Percentiles rank a stretch among this genome's conserved stretches.
These are phyloP conservation scores for Choloepus didactylus DNA, from an alignment of 2,797 vertebrate genomes.

Conservation along the genomic window DNA sequence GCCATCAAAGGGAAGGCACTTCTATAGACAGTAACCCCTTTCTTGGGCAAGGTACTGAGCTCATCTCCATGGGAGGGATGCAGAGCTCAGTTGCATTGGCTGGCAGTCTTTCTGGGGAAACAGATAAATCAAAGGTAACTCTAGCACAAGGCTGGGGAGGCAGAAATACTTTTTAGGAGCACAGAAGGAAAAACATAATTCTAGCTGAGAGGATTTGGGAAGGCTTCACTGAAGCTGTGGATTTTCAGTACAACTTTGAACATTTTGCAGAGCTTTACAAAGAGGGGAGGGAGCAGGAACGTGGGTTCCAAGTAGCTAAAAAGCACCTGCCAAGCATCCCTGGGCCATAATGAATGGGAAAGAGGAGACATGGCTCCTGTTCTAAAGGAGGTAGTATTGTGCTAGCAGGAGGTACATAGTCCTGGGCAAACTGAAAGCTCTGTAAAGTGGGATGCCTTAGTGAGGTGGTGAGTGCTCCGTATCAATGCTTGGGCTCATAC, in stretches of 20 bases:
- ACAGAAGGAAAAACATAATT: neutral
- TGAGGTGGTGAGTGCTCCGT: neutral
- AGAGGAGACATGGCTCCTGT: neutral
- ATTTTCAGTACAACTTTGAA: neutral
- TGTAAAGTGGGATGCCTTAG: too few species aligned
- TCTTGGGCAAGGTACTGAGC: neutral
- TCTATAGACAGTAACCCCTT: neutral
- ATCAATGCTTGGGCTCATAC: neutral
- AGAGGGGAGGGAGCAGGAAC: neutral
- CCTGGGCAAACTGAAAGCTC: neutral
- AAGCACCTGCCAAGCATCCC: accelerated
- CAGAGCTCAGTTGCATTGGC: neutral
- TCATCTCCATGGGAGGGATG: neutral
- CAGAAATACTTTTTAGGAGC: neutral
- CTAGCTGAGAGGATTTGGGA: neutral
- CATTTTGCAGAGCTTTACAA: neutral
- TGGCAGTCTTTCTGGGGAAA: conserved; percentile 2
- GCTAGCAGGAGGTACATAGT: neutral
- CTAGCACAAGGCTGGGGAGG: neutral
- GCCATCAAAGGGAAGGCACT: neutral
- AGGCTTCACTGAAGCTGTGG: neutral
- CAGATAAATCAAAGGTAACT: neutral
- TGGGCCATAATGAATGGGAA: neutral
- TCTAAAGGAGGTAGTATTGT: neutral
- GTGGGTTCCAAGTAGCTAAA: neutral